Conservation (phyloP, 2,888 invertebrate genomes). For the Julus scanicus region DNA sequence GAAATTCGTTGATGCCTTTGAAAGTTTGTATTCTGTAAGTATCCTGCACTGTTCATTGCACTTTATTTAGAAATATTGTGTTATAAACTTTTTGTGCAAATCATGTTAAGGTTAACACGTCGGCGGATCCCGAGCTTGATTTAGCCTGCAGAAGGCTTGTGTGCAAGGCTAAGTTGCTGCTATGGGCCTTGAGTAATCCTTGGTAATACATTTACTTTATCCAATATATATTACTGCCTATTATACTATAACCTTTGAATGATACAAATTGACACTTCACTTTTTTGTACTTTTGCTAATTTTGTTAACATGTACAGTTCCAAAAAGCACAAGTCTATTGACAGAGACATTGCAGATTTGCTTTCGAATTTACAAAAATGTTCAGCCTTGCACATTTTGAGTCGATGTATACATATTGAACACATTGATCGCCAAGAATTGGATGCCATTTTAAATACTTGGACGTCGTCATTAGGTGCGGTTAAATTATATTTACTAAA, state of each 20-base stretch:
- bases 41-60: background rate
- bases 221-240: no score
- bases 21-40: slow-evolving; percentile 50
- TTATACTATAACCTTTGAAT: no score
- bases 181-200: slow-evolving; percentile 21
- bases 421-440: background rate
- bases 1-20: slow-evolving; percentile 13
- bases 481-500: background rate
- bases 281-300: background rate
- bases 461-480: slow-evolving; percentile 40
- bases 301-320: background rate
- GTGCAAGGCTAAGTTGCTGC: slow-evolving; percentile 52
- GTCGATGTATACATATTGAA: slow-evolving; percentile 9
- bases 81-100: background rate
- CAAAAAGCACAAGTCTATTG: background rate
- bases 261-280: no score
- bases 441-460: slow-evolving; percentile 12
- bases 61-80: background rate
- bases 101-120: background rate
- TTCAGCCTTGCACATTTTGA: slow-evolving; percentile 42
- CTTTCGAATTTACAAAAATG: slow-evolving; percentile 23
- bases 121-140: slow-evolving; percentile 43
- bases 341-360: slow-evolving; percentile 34
- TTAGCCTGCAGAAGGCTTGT: slow-evolving; percentile 40
- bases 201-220: background rate